Percentiles rank a stretch among this genome's conserved stretches.
These are phyloP conservation scores for Tanypteryx hageni DNA, from an alignment of 2,888 invertebrate species.

Conservation along the genomic window DNA sequence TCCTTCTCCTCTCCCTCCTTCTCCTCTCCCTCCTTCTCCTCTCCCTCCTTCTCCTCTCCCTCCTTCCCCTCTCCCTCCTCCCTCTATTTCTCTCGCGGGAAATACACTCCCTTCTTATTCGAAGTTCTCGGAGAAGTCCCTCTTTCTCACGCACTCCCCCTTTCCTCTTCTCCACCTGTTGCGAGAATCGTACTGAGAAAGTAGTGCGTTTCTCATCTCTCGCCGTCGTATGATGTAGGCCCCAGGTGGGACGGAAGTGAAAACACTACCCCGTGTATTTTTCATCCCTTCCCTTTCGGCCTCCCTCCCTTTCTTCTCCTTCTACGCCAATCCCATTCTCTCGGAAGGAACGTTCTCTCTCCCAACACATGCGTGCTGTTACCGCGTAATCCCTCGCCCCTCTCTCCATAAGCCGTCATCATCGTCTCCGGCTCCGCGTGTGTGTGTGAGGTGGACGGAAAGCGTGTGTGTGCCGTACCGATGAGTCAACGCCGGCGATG, in stretches of 20 bases:
- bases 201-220: neutral
- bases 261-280: neutral
- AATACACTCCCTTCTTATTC: no score
- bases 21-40: neutral
- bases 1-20: neutral
- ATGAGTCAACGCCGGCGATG: slow-evolving; percentile 15
- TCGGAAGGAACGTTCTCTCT: neutral
- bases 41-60: neutral
- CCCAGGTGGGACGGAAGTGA: slow-evolving; percentile 34
- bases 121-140: no score
- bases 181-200: no score
- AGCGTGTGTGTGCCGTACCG: neutral
- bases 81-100: no score
- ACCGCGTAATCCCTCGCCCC: neutral
- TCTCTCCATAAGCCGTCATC: neutral
- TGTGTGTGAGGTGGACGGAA: neutral
- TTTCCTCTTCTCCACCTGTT: neutral
- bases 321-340: neutral
- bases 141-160: neutral
- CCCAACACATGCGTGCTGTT: neutral
- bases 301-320: neutral
- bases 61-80: neutral
- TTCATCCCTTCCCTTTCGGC: neutral
- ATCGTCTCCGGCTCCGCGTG: neutral
- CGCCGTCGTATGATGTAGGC: neutral